Percentiles rank a stretch among this genome's conserved stretches.
These are phyloP conservation scores for Lacerta bilineata DNA, from an alignment of 2,797 vertebrate genomes.

Conservation along the genomic window DNA sequence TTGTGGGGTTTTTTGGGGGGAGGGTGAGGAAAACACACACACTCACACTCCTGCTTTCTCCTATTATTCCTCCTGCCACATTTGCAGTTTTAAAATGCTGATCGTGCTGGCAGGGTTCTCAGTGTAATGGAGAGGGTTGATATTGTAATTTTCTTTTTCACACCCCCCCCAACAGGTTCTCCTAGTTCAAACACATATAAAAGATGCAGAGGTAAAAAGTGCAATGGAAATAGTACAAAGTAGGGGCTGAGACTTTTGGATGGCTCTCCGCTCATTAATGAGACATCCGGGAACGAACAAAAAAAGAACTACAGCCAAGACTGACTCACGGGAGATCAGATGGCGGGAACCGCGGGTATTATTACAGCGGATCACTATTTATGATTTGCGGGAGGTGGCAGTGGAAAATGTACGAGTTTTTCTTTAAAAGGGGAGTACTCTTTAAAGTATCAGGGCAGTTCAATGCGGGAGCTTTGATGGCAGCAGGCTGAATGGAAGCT, in stretches of 20 bases:
- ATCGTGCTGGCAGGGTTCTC: constrained; percentile 22
- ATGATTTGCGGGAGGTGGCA: not conserved
- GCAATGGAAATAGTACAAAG: constrained; percentile 8
- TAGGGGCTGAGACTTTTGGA: not conserved
- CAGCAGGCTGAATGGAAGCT: not conserved
- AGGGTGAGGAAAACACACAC: too few species aligned
- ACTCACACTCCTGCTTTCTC: not conserved
- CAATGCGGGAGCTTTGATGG: not conserved
- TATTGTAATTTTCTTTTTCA: not conserved
- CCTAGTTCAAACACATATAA: not conserved
- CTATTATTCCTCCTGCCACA: constrained; percentile 3
- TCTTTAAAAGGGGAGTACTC: not conserved
- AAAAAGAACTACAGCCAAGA: not conserved
- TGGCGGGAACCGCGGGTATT: not conserved
- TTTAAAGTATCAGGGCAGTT: not conserved
- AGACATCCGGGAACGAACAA: not conserved
- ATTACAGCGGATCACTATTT: not conserved
- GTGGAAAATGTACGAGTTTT: not conserved
- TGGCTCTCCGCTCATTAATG: rapidly evolving
- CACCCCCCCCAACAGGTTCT: not conserved
- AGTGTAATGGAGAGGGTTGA: constrained; percentile 25
- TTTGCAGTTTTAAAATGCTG: constrained; percentile 33
- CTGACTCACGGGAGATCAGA: rapidly evolving
- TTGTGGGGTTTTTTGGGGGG: too few species aligned
- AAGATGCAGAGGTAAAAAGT: constrained; percentile 14